Evolutionary conservation across 1,140 invertebrate genomes (phyloP).

Genomic region (Aphaenogaster rudis): DNA sequence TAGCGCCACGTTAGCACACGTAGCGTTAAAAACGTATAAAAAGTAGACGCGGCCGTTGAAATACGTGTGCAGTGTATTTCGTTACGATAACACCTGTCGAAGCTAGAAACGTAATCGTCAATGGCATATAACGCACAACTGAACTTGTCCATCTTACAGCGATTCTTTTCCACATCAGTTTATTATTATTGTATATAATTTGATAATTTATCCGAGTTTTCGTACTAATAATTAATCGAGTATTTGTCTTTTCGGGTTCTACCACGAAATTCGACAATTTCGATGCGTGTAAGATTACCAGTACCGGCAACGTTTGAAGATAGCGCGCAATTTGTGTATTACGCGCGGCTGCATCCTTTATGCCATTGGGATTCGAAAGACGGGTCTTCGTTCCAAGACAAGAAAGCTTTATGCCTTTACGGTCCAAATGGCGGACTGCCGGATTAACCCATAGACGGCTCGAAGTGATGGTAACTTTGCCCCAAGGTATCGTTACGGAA

Average conservation of each 20-base stretch:
- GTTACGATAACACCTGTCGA: background rate
- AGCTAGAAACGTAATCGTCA: background rate
- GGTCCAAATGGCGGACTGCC: slow-evolving; percentile 63
- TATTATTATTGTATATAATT: background rate
- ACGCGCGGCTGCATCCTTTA: slow-evolving; percentile 32
- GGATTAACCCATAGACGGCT: slow-evolving; percentile 74
- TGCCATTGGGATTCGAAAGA: slow-evolving; percentile 71
- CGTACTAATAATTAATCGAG: background rate
- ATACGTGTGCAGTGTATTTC: background rate
- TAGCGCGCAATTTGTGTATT: slow-evolving; percentile 41
- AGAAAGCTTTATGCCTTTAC: slow-evolving; percentile 75
- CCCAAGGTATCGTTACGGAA: slow-evolving; percentile 72
- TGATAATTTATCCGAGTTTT: background rate
- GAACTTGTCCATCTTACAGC: background rate
- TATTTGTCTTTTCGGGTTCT: background rate
- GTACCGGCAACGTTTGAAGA: background rate
- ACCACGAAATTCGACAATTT: slow-evolving; percentile 12
- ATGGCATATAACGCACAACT: background rate
- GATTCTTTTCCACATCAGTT: background rate
- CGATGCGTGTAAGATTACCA: slow-evolving; percentile 6
- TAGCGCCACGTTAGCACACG: slow-evolving; percentile 6
- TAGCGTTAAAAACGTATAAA: slow-evolving; percentile 19
- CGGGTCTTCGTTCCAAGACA: slow-evolving; percentile 59
- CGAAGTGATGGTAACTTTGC: slow-evolving; percentile 70
- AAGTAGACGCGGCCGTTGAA: background rate